phyloP scores from a whole-genome alignment of 2,113 vertebrate genomes.

The Chroicocephalus ridibundus region DNA sequence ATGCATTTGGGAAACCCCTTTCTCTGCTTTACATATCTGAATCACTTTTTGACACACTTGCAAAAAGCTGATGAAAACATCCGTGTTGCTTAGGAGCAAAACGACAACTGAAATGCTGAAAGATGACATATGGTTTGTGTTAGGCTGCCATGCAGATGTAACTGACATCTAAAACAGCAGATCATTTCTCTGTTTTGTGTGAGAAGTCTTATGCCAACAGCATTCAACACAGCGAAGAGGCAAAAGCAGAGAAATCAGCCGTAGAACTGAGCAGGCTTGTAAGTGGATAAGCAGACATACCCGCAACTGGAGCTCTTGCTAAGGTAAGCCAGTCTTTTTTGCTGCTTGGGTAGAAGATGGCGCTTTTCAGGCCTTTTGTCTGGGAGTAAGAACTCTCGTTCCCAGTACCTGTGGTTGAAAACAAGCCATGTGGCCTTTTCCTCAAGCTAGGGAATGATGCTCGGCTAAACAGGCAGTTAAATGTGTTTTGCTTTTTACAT shows the following conservation, averaged over 20 bases:
- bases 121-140: neutral
- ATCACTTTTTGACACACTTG: neutral
- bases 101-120: neutral
- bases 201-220: neutral
- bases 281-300: neutral
- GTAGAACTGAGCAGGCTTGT: neutral
- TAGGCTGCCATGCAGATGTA: neutral
- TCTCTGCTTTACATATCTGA: neutral
- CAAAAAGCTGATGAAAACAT: slow-evolving; percentile 34
- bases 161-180: neutral
- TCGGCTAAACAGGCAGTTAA: neutral
- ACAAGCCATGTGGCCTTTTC: neutral
- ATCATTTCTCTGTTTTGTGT: neutral
- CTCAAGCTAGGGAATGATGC: neutral
- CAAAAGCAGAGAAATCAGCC: neutral
- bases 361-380: neutral
- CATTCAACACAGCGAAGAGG: neutral
- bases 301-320: neutral
- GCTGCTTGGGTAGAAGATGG: neutral
- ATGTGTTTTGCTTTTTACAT: neutral
- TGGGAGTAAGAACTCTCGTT: neutral
- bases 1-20: slow-evolving; percentile 8
- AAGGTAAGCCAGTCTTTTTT: neutral
- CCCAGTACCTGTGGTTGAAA: neutral
- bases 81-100: neutral